Base-by-base conservation (phyloP, 2,888 invertebrate genomes). In the Aproaerema taeniolella region DNA sequence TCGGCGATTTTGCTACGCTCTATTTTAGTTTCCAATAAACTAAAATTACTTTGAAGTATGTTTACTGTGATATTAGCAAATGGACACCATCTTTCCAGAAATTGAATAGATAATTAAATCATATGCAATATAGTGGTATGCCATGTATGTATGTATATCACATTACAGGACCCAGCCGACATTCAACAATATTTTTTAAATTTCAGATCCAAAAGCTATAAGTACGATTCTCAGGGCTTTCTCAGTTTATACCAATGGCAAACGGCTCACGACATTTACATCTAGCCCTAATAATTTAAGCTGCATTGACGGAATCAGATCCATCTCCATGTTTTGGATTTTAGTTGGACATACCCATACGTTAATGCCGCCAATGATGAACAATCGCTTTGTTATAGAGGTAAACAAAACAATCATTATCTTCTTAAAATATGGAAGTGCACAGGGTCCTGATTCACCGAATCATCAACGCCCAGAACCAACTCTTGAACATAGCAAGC, bases 161-260 rank as follows among this genome's bases (percentile, higher is more conserved):
- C 20, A 20, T 6, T 20, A 20, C 20, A 20, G 5, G 8, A 6
- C 8, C 4, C 8, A 8, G 5, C 20, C 20, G 20, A 20, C 4
- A 20, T 20, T 20, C 20, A 20, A 4, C 4, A 20, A 29, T 14
- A 11, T 38, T 41, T 46, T 24, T 4, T 57, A 1, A 15, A 25
- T 38, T 58, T 38, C 42, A 69, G 71, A 66, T 56, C 45, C 58
- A 1, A 57, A 56, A 36, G 33, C 50, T 5, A 41, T 46, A 0
- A 61, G 49, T 29, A 45, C 45, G 0, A 16, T 54, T 3, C 9
- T 36, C 40, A 10, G 51, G 40, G 41, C 51, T 1, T 68, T 67
- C 38, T 74, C 73, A 8, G 52, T 74, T 0, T 69, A 71, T 26
- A 68, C 77, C 0, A 87, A 86, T 47, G 61, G 70, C 0, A 59